phyloP scores from a whole-genome alignment of 2,888 invertebrate species.

The Orthonevra nobilis region DNA sequence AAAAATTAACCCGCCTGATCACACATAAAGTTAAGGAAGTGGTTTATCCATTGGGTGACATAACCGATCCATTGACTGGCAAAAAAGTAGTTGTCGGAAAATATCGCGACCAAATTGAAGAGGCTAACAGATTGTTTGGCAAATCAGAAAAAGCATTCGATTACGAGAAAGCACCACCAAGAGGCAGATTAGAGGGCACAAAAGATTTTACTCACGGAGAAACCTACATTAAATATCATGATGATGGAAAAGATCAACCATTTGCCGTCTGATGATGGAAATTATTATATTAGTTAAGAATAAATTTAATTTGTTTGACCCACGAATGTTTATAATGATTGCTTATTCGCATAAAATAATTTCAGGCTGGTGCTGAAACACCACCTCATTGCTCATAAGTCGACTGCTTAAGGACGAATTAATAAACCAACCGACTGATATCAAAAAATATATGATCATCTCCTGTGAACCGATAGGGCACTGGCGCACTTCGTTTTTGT shows the following conservation, averaged over 20 bases:
- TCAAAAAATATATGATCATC: no score
- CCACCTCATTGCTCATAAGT: no score
- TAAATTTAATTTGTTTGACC: constrained; percentile 1
- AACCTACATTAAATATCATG: constrained; percentile 89
- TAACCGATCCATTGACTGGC: constrained; percentile 92
- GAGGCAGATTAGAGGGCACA: constrained; percentile 91
- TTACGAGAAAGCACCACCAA: constrained; percentile 87
- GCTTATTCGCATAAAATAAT: no score
- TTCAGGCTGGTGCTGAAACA: no score
- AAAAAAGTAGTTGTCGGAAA: constrained; percentile 87
- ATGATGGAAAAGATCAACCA: constrained; percentile 87
- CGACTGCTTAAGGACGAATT: no score
- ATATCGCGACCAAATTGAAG: constrained; percentile 89
- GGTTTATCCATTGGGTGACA: constrained; percentile 90
- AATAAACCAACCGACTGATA: no score
- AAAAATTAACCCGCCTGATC: constrained; percentile 87
- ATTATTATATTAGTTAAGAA: constrained; percentile 18
- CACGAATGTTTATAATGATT: not conserved
- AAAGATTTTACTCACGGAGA: constrained; percentile 90
- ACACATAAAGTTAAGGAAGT: constrained; percentile 90
- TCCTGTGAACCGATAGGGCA: no score
- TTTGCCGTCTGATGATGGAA: constrained; percentile 83
- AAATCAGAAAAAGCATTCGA: constrained; percentile 85
- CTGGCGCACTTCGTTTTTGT: no score
- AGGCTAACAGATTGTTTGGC: constrained; percentile 85